Evolutionary conservation across 2,797 vertebrate genomes (phyloP).

Genomic region (Alauda arvensis): DNA sequence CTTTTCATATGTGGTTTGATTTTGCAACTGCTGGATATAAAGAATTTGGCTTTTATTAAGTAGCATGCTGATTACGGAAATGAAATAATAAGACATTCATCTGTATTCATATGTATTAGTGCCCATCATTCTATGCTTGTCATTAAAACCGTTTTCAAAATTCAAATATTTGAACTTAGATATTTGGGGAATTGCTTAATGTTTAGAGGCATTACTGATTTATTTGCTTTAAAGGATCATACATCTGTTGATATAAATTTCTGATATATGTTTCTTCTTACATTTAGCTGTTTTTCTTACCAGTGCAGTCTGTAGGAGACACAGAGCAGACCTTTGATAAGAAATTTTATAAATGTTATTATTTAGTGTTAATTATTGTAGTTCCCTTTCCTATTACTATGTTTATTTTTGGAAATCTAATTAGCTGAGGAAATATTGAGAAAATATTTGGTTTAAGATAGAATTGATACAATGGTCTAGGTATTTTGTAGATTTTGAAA

Average conservation of each 20-base stretch:
- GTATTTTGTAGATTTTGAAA: not conserved
- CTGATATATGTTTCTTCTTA: not conserved
- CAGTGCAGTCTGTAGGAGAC: not conserved
- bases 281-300: not conserved
- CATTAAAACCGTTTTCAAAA: not conserved
- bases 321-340: not conserved
- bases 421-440: not conserved
- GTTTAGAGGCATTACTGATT: not conserved
- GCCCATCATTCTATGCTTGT: not conserved
- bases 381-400: not conserved
- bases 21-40: not conserved
- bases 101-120: not conserved
- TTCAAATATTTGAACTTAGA: conserved; percentile 3
- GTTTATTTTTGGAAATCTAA: conserved; percentile 4
- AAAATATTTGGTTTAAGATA: not conserved
- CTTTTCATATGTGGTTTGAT: not conserved
- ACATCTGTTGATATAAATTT: not conserved
- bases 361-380: not conserved
- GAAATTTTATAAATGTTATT: not conserved
- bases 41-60: not conserved
- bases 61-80: not conserved
- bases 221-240: not conserved
- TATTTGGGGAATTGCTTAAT: not conserved
- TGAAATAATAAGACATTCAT: not conserved
- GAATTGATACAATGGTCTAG: not conserved